Conservation (phyloP, 2,888 invertebrate species). For the Lordiphosa fenestrarum region DNA sequence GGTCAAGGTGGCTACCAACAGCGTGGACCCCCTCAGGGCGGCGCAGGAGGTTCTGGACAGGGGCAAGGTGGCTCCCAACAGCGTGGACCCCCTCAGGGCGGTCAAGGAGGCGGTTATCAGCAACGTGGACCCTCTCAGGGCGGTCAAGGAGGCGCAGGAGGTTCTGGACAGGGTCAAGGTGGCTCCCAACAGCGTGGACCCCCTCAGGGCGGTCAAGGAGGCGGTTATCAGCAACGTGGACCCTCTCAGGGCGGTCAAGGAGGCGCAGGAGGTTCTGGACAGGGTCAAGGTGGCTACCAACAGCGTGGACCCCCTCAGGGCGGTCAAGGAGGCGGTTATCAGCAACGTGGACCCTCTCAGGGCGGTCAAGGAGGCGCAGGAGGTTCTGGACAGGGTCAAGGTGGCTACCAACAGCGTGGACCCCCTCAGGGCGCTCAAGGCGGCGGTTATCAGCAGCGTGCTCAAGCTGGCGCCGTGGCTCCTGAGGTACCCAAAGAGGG, state of each 20-base stretch:
- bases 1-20: constrained; percentile 10
- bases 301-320: constrained; percentile 1
- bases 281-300: neutral
- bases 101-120: constrained; percentile 1
- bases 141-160: too few species aligned
- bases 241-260: neutral
- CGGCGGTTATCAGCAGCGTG: constrained; percentile 9
- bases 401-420: constrained; percentile 11
- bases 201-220: too few species aligned
- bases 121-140: constrained; percentile 3
- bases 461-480: constrained; percentile 14
- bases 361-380: constrained; percentile 7
- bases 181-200: neutral
- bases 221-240: neutral
- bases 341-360: constrained; percentile 4
- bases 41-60: too few species aligned
- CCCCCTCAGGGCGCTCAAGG: constrained; percentile 11
- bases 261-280: neutral
- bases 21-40: neutral
- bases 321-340: constrained; percentile 1
- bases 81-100: neutral
- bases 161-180: too few species aligned
- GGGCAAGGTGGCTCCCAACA: constrained; percentile 4
- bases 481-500: constrained; percentile 23
- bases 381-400: too few species aligned